phyloP scores from a whole-genome alignment of 2,113 vertebrate species.

The Paedocypris sp. region DNA sequence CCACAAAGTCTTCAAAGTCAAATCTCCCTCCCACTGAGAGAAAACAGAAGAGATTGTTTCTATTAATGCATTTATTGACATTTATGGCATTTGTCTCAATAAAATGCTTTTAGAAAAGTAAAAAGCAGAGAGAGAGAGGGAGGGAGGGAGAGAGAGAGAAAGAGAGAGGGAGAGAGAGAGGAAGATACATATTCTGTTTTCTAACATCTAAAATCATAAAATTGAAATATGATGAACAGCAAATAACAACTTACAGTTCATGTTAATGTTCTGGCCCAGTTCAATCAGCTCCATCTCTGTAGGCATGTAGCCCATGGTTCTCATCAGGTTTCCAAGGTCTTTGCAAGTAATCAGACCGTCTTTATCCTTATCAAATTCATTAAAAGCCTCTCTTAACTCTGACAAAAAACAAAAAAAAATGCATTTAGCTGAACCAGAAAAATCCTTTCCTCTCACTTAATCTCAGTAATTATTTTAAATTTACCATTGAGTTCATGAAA shows the following conservation, averaged over 20 bases:
- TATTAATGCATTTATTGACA: neutral
- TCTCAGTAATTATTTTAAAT: too few relatives aligned
- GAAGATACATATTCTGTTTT: too few relatives aligned
- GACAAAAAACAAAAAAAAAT: neutral
- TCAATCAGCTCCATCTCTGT: constrained; percentile 97
- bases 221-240: too few relatives aligned
- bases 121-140: too few relatives aligned
- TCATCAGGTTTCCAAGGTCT: constrained; percentile 95
- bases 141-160: too few relatives aligned
- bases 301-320: constrained; percentile 97
- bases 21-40: constrained; percentile 70
- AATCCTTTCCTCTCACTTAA: too few relatives aligned
- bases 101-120: too few relatives aligned
- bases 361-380: constrained; percentile 93
- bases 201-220: too few relatives aligned
- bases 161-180: too few relatives aligned
- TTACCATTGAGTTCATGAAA: too few relatives aligned
- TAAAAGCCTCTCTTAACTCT: constrained; percentile 91
- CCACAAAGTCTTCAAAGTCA: constrained; percentile 80
- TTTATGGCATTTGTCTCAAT: too few relatives aligned
- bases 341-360: constrained; percentile 95
- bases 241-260: constrained; percentile 86
- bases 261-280: constrained; percentile 92
- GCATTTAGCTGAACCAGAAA: too few relatives aligned
- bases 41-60: neutral